Evolutionary conservation across 2,113 vertebrate genomes (phyloP), one percentile per base, ranked within the genome.

Genomic region (Syngnathus floridae): DNA sequence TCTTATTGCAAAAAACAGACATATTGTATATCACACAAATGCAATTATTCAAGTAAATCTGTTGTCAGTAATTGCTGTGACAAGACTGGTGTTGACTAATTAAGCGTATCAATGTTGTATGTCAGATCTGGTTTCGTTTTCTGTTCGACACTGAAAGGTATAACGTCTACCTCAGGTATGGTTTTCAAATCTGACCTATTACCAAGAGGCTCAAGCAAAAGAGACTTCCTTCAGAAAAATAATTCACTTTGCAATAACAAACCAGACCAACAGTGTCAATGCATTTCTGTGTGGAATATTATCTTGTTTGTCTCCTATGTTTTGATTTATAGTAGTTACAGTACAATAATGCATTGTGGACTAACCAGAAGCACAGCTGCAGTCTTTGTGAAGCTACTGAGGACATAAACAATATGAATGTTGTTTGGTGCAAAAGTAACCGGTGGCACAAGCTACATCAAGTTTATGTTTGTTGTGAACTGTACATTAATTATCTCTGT

Each of bases 401-500:
- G 74, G 78, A 64, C 60, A 82, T 81, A 75, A 82, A 70, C 77
- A 73, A 78, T 78, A 72, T 85, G 67, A 79, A 66, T 84, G 82
- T 84, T 59, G 82, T 83, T 75, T 80, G 61, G 80, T 82, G 78
- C 60, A 68, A 67, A 75, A 77, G 75, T 87, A 75, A 76, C 79
- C 77, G 80, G 71, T 75, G 76, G 85, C 81, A 77, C 73, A 76
- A 41, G 10, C 75, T 73, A 63, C 68, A 65, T 55, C 55, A 77
- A 76, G 68, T 87, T 69, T 59, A 22, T 84, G 80, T 88, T 70
- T 83, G 77, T 86, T 83, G 81, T 87, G 73, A 78, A 56, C 54
- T 88, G 85, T 89, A 80, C 75, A 80, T 89, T 83, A 72, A 81
- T 65, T 88, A 77, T 86, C 67, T 78, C 71, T 59, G 51, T 76